Base-by-base conservation (phyloP, 2,797 vertebrate genomes). In the Harpagifer antarcticus region DNA sequence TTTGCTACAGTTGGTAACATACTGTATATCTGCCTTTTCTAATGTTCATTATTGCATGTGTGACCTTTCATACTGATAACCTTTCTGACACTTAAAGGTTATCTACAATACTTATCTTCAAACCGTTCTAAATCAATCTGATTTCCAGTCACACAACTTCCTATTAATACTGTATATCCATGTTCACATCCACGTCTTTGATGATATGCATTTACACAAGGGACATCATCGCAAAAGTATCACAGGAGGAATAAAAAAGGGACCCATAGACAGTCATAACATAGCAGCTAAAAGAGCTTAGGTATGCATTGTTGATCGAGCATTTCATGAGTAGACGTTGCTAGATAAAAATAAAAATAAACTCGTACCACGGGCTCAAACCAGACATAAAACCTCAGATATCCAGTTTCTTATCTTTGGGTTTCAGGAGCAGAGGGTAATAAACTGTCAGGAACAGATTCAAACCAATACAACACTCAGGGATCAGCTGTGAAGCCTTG, bases 361-460 rank as follows among this genome's bases (percentile, higher is more conserved):
- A 58, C 42, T 76, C 68, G 89, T 90, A 91, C 89, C 88, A 81
- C 73, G 79, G 64, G 45, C 37, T 76, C 16, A 81, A 83, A 72
- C 54, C 49, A 74, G 42, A 79, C 52, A 54, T 40, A 17, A 73
- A 72, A 63, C 54, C 5, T 20, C 50, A 62, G 37, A 60, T 47
- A 53, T 76, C 37, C 9, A 66, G 40, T 5, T 20, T 0, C 14
- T 72, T 20, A 71, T 20, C 68, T 78, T 62, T 69, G 49, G 60
- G 74, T 19, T 37, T 15, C 16, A 48, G 19, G 56, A 74, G 55
- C 17, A 54, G 43, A 53, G 0, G 1, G 8, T 19, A 40, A 31
- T 44, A 1, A 43, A 50, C 7, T 49, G 44, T 52, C 31, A n/a
- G 12, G 43, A 76, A 43, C 11, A 49, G 6, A 73, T 54, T 42